Conservation (phyloP, 2,888 invertebrate genomes). For the Erpobdella octoculata region DNA sequence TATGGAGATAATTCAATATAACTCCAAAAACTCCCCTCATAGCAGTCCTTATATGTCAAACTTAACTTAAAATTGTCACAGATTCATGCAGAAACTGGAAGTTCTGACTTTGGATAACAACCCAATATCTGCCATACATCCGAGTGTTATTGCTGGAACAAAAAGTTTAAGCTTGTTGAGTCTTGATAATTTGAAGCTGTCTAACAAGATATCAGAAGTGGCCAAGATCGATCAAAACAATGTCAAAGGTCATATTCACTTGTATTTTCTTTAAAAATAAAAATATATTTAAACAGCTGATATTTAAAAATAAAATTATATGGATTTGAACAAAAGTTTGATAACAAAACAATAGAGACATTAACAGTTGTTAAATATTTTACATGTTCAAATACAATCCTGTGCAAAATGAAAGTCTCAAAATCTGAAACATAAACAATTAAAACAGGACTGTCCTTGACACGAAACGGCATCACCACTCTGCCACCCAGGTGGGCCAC, state of each 20-base stretch:
- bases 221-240: slow-evolving; percentile 30
- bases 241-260: slow-evolving; percentile 29
- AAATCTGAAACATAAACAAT: too few species aligned
- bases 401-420: too few species aligned
- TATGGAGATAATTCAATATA: too few species aligned
- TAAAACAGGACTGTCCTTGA: not conserved
- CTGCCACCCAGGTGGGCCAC: slow-evolving; percentile 4
- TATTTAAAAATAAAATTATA: not conserved
- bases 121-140: slow-evolving; percentile 32
- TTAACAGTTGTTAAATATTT: too few species aligned
- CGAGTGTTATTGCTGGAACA: slow-evolving; percentile 31
- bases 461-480: not conserved
- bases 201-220: slow-evolving; percentile 31
- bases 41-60: too few species aligned
- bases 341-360: too few species aligned
- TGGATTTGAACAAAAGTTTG: not conserved
- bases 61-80: slow-evolving; percentile 28
- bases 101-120: slow-evolving; percentile 36
- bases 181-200: slow-evolving; percentile 30
- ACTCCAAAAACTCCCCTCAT: too few species aligned
- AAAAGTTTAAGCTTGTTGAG: slow-evolving; percentile 31
- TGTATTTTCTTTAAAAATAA: not conserved
- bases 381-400: too few species aligned
- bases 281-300: not conserved
- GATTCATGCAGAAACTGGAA: slow-evolving; percentile 31